Base-by-base conservation (phyloP, 1,140 invertebrate genomes). In the Ips nitidus region DNA sequence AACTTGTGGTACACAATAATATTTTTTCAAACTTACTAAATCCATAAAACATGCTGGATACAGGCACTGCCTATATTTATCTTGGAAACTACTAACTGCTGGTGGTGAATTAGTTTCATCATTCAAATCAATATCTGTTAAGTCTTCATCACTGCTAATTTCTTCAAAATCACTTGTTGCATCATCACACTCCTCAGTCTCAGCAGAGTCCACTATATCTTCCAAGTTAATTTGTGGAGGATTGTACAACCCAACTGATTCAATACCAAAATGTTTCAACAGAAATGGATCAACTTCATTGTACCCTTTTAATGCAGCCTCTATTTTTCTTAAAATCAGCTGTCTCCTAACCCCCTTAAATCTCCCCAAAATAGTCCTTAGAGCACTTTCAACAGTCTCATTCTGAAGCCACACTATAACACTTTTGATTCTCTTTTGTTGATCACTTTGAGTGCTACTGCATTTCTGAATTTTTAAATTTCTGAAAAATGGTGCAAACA, bases 341-440 rank as follows among this genome's bases (percentile, higher is more conserved):
- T 80, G 75, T 52, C 88, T 82, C 45, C 84, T 76, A 7, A 79
- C 66, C 67, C 82, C 83, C 74, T 84, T 87, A n/a, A 89, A 78
- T 72, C 84, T 81, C 2, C 83, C 82, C 43, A 92, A 72, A 60
- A 92, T 84, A 75, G 87, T 88, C n/a, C 79, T 72, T 42, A 93
- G 80, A 0, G 90, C 92, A 22, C 86, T 84, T 41, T 92, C 85
- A 7, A 90, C 79, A 6, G 84, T 87, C 75, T 91, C 86, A 76
- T 88, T 84, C 73, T 85, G 82, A 0, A 95, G 73, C 93, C 93
- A 95, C 43, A 85, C 80, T 0, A 95, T 82, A 2, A 91, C 80
- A 22, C 85, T 84, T 65, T 87, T 81, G 71, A 95, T 91, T 75
- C 80, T 81, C 68, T 84, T 78, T 67, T 86, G 83, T 73, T 89